Base-by-base conservation (phyloP, 2,888 invertebrate genomes). In the Idaea biselata region DNA sequence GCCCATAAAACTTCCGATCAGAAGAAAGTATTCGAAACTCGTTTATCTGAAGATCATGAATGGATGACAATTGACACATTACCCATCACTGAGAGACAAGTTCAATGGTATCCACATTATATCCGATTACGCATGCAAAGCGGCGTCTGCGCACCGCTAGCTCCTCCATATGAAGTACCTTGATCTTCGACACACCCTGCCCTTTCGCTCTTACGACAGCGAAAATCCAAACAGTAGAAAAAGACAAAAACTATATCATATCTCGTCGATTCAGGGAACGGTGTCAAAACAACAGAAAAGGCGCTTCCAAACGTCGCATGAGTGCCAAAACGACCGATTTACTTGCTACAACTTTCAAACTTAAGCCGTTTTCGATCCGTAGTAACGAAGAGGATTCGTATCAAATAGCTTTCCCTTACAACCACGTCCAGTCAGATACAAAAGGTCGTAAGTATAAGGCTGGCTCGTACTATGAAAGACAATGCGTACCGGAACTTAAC, bases 281-380 rank as follows among this genome's bases (percentile, higher is more conserved):
- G 90, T 91, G 91, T 91, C 91, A 91, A 88, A 88, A 88, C 90
- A 88, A 89, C 91, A 89, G 89, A 90, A 89, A 89, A 91, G 89
- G 87, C 81, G 83, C 84, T 81, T 72, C 75, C 70, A 71, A 72
- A 63, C 66, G 60, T 68, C 74, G 69, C 44, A 44, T 56, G 18
- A 14, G 69, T 79, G 81, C 81, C 77, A 84, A 85, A 91, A 87
- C 73, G 88, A 73, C 77, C 67, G 64, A 71, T 64, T 66, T 68
- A 70, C 66, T 71, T 81, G 73, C 74, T 68, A 66, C 66, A 66
- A 65, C 71, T 66, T 74, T 79, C 68, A 71, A 69, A 87, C 86
- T 77, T 92, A 86, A 67, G 88, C 74, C 87, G 68, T 90, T 92
- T 79, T 81, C 75, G 67, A 71, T 69, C 71, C 67, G 65, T 71